phyloP scores from a whole-genome alignment of 1,140 invertebrate species.

The Paraescarpia echinospica region DNA sequence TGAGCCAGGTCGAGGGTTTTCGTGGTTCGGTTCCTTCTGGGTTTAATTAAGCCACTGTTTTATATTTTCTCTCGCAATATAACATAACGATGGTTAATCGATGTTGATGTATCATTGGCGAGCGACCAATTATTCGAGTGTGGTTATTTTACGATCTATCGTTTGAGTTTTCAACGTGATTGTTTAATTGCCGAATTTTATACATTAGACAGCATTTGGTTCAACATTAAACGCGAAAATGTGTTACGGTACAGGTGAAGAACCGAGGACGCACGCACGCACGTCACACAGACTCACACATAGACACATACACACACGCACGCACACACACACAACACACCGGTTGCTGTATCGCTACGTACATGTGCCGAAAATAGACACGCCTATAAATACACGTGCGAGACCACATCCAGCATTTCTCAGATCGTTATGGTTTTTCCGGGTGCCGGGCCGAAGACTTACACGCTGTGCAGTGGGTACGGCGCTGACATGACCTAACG shows the following conservation, averaged over 20 bases:
- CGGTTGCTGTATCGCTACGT: too few relatives aligned
- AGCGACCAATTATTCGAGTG: background rate
- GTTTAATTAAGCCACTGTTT: background rate
- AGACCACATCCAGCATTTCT: background rate
- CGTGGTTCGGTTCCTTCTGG: background rate
- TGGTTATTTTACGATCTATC: background rate
- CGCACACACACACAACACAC: too few relatives aligned
- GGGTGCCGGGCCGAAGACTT: too few relatives aligned
- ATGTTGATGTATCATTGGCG: background rate
- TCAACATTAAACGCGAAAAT: background rate
- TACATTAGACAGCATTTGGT: background rate
- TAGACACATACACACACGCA: background rate
- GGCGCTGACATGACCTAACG: background rate
- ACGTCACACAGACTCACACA: background rate
- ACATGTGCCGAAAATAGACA: too few relatives aligned
- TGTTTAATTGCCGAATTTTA: background rate
- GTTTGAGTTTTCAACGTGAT: background rate
- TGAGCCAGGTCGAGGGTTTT: background rate
- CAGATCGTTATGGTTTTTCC: background rate
- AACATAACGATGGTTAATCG: background rate
- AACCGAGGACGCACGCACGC: background rate
- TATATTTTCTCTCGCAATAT: background rate
- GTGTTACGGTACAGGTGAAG: background rate
- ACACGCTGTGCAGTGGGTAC: background rate
- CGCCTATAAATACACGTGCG: too few relatives aligned